A percentile compares a stretch with the other conserved stretches of the same genome.
Conservation (phyloP, 92 coral and sea anemone species). For the Siderastrea radians region DNA sequence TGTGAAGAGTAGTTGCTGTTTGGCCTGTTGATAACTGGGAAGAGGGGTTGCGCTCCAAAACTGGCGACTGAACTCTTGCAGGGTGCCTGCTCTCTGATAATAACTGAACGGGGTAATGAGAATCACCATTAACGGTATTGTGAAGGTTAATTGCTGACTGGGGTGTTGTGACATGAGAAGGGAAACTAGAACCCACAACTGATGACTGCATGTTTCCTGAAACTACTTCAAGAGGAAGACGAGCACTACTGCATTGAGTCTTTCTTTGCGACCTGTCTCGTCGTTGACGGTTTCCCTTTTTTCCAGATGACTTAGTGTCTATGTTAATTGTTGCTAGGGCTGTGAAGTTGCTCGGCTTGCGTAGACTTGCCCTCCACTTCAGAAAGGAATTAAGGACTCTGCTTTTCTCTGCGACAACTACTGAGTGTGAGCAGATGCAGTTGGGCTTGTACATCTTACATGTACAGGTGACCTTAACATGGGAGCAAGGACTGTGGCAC, state of each 20-base stretch:
- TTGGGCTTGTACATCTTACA: constrained; percentile 33
- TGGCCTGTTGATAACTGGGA: too few species aligned
- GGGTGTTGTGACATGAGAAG: background rate
- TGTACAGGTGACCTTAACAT: constrained; percentile 12
- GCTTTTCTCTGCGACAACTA: constrained; percentile 34
- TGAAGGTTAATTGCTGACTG: too few species aligned
- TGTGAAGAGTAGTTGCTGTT: too few species aligned
- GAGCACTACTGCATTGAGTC: background rate
- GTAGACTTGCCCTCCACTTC: constrained; percentile 17
- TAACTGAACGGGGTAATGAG: too few species aligned
- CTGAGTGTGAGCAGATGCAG: constrained; percentile 34
- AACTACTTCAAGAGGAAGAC: background rate
- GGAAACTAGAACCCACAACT: background rate
- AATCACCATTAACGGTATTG: too few species aligned
- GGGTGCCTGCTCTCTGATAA: background rate
- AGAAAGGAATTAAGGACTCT: constrained; percentile 4
- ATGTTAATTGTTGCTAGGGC: constrained; percentile 18
- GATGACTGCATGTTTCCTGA: background rate
- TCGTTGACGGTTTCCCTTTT: background rate
- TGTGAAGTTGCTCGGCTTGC: constrained; percentile 11
- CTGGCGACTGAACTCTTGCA: too few species aligned
- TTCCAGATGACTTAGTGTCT: constrained; percentile 20
- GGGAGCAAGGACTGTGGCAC: constrained; percentile 3
- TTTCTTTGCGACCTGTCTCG: background rate
- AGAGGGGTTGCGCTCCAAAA: too few species aligned